Evolutionary conservation across 2,113 vertebrate genomes (phyloP), one percentile per base, ranked within the genome.

Genomic region (Elachura formosa): DNA sequence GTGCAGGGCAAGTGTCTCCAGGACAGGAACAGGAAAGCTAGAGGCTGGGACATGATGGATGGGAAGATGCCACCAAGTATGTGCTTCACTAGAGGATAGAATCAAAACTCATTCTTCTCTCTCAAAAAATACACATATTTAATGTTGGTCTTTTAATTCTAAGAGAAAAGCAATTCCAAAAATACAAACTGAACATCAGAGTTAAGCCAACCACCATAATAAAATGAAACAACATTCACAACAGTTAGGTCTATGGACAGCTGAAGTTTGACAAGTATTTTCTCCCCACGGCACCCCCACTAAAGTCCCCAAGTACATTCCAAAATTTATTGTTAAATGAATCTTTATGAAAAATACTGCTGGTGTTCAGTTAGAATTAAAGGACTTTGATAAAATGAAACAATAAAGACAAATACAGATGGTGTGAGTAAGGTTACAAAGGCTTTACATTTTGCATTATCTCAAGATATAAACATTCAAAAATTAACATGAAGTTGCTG

Each of bases 121-220:
- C 98, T 96, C 77, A 92, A 97, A 98, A 98, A 98, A 98, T 98
- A 98, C 97, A 98, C 98, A 98, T 97, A 98, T 98, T 98, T 98
- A 98, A 98, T 98, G 96, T 97, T 96, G 91, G 95, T 97, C 97
- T 97, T 98, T 98, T 97, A 98, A 98, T 98, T 98, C 98, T 98
- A 98, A 94, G 97, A 87, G 95, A 95, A 98, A 97, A 97, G 91
- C 97, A 98, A 98, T 97, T 98, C 95, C 98, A 98, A 97, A 98
- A 98, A 98, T 97, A 98, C 98, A 98, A 98, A 98, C 98, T 98
- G 98, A 98, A 98, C 97, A 98, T 98, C 97, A 98, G 97, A 97
- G 97, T 94, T 96, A 97, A 96, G 96, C 97, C 97, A 98, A 96
- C 80, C 98, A 98, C 97, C 92, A 84, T 94, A 97, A 97, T 93